Evolutionary conservation across 1,140 invertebrate genomes (phyloP).

Genomic region (Drosophila nasuta): DNA sequence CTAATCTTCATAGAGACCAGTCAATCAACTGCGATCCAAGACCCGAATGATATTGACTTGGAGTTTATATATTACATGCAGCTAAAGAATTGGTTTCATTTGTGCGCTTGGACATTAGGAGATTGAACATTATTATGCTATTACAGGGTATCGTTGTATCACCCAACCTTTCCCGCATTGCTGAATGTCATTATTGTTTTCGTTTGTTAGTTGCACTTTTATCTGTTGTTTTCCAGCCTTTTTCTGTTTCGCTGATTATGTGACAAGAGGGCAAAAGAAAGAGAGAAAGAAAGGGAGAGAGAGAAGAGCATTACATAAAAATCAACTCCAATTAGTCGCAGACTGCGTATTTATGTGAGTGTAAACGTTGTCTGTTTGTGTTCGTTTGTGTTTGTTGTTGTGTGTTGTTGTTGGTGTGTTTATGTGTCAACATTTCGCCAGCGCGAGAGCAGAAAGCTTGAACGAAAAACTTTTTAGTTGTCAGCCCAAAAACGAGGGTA

Average conservation of each 20-base stretch:
- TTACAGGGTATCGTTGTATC: neutral
- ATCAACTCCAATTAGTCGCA: constrained; percentile 43
- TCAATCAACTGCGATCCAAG: no score
- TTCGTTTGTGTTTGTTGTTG: neutral
- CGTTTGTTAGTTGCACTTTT: constrained; percentile 29
- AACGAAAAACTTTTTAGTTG: constrained; percentile 64
- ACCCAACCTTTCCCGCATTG: neutral
- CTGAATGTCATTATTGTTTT: neutral
- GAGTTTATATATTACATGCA: no score
- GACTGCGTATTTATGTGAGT: constrained; percentile 17
- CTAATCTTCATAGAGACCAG: no score
- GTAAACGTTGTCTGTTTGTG: neutral
- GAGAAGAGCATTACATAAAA: constrained; percentile 45
- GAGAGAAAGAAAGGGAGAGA: neutral
- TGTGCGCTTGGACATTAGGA: no score
- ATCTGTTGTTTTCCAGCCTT: constrained; percentile 27
- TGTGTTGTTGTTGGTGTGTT: neutral
- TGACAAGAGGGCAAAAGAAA: constrained; percentile 4
- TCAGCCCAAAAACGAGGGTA: constrained; percentile 76
- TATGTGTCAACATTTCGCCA: constrained; percentile 59
- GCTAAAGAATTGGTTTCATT: no score
- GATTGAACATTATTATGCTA: no score
- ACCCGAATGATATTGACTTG: no score
- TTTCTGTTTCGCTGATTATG: constrained; percentile 33
- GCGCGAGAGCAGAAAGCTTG: constrained; percentile 29